Evolutionary conservation across 2,113 vertebrate genomes (phyloP), one percentile per base, ranked within the genome.

Genomic region (Phrynosoma blainvillii): DNA sequence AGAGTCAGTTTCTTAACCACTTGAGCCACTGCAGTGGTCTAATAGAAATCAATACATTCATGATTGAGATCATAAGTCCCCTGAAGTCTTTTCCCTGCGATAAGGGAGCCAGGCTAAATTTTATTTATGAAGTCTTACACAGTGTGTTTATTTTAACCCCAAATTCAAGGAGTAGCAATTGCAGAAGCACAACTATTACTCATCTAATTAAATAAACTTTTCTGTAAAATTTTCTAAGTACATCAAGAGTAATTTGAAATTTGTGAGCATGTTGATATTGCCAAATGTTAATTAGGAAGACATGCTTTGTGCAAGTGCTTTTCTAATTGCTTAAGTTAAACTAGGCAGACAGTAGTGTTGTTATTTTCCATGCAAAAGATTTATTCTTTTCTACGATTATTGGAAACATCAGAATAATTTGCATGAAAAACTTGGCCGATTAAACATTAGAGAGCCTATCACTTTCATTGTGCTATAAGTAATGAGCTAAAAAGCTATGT

Each of bases 271-370:
- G 42, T 84, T 82, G 65, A 81, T 85, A 82, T 47, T 82, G 71
- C 85, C 79, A 88, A 71, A 90, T 86, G 65, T 78, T 88, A 90
- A 82, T 71, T 82, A 78, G 84, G 36, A 13, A 82, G 79, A 88
- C 82, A 82, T 88, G 74, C 36, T 73, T 73, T 82, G 21, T 30
- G 13, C 52, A 82, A 78, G 36, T 88, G 73, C 47, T 23, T 71
- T 82, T 82, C 54, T 71, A 62, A 85, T 59, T 81, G 42, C 83
- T 73, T 77, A 85, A 85, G 52, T 79, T 90, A 78, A 90, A 82
- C 40, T n/a, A 84, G 68, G 77, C 40, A 87, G 70, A 47, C 20
- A 70, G 42, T 12, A 32, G 68, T 84, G 30, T 2, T 52, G 21
- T n/a, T 62, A 5, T 20, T 81, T 80, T 32, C 56, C 16, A 23